Conservation (phyloP, 2,888 invertebrate genomes). For the Dione juno region DNA sequence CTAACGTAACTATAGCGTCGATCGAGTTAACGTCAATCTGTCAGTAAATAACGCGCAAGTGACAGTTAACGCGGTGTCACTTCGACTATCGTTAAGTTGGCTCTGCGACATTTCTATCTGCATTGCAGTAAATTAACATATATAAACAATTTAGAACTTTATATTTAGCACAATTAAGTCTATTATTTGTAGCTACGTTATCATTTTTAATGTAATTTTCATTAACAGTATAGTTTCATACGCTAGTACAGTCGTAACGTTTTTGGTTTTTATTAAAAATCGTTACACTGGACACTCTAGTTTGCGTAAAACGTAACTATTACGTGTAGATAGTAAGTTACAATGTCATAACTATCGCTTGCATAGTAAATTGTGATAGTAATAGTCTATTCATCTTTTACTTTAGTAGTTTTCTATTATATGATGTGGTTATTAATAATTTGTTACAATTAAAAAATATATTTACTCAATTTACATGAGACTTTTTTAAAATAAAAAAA, state of each 20-base stretch:
- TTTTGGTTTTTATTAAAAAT: neutral
- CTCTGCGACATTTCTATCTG: slow-evolving; percentile 4
- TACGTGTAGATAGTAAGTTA: neutral
- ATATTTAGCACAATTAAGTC: neutral
- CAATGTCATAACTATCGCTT: neutral
- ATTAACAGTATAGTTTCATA: neutral
- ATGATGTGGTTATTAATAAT: no score
- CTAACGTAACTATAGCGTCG: slow-evolving; percentile 21
- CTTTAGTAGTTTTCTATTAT: no score
- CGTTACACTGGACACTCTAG: neutral
- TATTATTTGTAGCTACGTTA: neutral
- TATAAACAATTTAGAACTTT: neutral
- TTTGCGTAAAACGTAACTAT: slow-evolving; percentile 19
- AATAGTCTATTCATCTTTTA: no score
- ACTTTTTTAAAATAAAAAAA: no score
- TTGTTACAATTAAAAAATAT: no score
- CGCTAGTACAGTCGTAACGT: slow-evolving; percentile 3
- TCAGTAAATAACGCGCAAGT: slow-evolving; percentile 22
- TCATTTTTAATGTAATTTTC: neutral
- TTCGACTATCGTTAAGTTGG: slow-evolving; percentile 25
- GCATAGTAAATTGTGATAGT: slow-evolving; percentile 3
- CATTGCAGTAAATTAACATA: slow-evolving; percentile 5
- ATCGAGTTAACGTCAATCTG: slow-evolving; percentile 22
- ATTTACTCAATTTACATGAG: no score
- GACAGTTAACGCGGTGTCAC: slow-evolving; percentile 23